These are phyloP conservation scores for Melieria omissa DNA, from an alignment of 2,888 invertebrate genomes.

Conservation along the genomic window DNA sequence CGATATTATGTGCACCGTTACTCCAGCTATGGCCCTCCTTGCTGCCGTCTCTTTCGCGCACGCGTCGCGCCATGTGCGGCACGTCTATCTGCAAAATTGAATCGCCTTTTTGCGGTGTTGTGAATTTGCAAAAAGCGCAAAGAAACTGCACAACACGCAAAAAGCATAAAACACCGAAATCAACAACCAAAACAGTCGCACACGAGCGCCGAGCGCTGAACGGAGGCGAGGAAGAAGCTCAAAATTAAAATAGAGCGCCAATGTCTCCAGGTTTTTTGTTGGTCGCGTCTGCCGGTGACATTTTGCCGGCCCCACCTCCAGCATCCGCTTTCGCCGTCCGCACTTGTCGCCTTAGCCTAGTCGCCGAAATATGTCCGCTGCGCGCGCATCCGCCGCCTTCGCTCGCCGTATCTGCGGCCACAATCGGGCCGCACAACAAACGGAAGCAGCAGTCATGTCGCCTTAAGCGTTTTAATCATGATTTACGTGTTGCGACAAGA, in stretches of 20 bases:
- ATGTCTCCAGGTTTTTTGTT: too few species aligned
- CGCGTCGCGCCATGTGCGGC: slow-evolving; percentile 5
- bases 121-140: slow-evolving; percentile 18
- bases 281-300: slow-evolving; percentile 22
- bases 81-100: slow-evolving; percentile 29
- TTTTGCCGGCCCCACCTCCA: background rate
- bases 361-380: too few species aligned
- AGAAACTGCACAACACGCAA: slow-evolving; percentile 7
- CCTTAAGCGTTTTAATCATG: slow-evolving; percentile 62
- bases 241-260: too few species aligned
- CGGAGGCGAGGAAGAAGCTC: too few species aligned
- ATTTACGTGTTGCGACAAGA: slow-evolving; percentile 57
- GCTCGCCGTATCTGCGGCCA: too few species aligned
- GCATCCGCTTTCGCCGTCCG: background rate
- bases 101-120: slow-evolving; percentile 9
- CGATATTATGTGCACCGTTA: background rate
- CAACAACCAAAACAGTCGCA: background rate
- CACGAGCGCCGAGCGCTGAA: too few species aligned
- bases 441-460: slow-evolving; percentile 48
- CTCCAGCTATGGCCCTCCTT: background rate
- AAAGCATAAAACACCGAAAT: slow-evolving; percentile 13
- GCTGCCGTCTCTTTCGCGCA: background rate
- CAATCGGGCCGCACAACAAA: too few species aligned
- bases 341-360: background rate
- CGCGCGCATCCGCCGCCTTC: too few species aligned